Conservation (phyloP, 2,888 invertebrate genomes). For the Hydroisotoma schaefferi region DNA sequence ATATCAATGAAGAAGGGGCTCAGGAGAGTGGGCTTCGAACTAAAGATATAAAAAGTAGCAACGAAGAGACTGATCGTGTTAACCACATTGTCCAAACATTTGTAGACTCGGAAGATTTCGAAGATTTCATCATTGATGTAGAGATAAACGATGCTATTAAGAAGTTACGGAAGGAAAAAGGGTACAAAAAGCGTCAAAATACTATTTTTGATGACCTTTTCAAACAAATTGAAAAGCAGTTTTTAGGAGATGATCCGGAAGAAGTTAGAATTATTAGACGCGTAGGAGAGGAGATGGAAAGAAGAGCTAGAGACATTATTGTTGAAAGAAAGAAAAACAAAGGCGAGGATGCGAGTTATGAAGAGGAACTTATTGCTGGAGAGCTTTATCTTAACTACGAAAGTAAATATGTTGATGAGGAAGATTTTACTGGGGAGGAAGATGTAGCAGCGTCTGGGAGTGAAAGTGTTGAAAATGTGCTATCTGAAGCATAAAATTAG, state of each 20-base stretch:
- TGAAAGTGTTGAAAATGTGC: background rate
- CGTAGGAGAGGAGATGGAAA: constrained; percentile 35
- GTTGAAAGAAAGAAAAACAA: constrained; percentile 21
- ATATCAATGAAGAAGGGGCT: background rate
- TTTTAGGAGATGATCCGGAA: constrained; percentile 39
- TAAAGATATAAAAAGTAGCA: background rate
- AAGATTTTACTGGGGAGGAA: background rate
- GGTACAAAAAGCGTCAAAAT: constrained; percentile 28
- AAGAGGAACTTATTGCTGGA: constrained; percentile 24
- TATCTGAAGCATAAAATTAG: too few relatives aligned
- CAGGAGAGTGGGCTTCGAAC: background rate
- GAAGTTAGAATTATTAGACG: constrained; percentile 30
- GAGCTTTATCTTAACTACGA: constrained; percentile 26
- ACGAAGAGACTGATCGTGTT: constrained; percentile 13
- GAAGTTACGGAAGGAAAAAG: constrained; percentile 29
- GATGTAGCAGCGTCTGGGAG: background rate
- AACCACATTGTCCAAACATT: constrained; percentile 34
- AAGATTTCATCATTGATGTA: constrained; percentile 38
- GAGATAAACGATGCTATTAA: constrained; percentile 36
- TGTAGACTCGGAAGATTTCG: constrained; percentile 32
- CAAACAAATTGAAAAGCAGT: constrained; percentile 34
- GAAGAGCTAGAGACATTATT: constrained; percentile 27
- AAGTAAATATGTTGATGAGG: background rate
- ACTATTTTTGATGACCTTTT: constrained; percentile 39
- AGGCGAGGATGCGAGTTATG: constrained; percentile 24